phyloP scores from a whole-genome alignment of 2,113 vertebrate genomes.

The Plotosus lineatus region DNA sequence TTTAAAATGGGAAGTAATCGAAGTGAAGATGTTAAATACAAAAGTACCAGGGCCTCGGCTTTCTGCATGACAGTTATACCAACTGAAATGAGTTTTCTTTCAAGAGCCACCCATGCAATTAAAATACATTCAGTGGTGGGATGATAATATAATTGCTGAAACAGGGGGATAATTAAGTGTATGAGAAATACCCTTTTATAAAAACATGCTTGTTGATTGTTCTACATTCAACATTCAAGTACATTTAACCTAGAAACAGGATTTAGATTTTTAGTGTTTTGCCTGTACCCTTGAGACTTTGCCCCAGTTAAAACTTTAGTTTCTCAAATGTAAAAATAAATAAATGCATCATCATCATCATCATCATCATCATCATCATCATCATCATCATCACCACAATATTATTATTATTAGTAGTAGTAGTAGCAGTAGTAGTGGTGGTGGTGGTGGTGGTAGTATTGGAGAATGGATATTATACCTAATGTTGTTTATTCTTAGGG shows the following conservation, averaged over 20 bases:
- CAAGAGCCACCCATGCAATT: constrained; percentile 62
- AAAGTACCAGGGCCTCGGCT: constrained; percentile 38
- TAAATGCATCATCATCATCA: neutral
- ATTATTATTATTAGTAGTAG: too few species aligned
- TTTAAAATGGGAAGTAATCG: constrained; percentile 49
- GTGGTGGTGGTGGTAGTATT: too few species aligned
- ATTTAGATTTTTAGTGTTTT: constrained; percentile 55
- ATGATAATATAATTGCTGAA: constrained; percentile 55
- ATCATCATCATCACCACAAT: too few species aligned
- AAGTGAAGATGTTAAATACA: constrained; percentile 50
- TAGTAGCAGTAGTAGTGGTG: too few species aligned
- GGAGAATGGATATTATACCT: too few species aligned
- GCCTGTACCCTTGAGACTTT: constrained; percentile 32
- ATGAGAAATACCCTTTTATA: constrained; percentile 51
- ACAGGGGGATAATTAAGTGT: constrained; percentile 63
- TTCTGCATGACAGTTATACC: constrained; percentile 25
- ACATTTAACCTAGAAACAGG: constrained; percentile 51
- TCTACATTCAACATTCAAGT: constrained; percentile 54
- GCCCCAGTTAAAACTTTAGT: constrained; percentile 37
- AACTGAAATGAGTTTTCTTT: constrained; percentile 55
- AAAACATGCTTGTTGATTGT: constrained; percentile 42
- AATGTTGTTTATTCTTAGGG: too few species aligned
- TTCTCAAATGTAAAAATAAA: constrained; percentile 25
- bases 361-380: constrained; percentile 13
- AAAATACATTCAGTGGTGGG: constrained; percentile 60